Evolutionary conservation across 2,888 invertebrate genomes (phyloP).

Genomic region (Pediacus dermestoides): DNA sequence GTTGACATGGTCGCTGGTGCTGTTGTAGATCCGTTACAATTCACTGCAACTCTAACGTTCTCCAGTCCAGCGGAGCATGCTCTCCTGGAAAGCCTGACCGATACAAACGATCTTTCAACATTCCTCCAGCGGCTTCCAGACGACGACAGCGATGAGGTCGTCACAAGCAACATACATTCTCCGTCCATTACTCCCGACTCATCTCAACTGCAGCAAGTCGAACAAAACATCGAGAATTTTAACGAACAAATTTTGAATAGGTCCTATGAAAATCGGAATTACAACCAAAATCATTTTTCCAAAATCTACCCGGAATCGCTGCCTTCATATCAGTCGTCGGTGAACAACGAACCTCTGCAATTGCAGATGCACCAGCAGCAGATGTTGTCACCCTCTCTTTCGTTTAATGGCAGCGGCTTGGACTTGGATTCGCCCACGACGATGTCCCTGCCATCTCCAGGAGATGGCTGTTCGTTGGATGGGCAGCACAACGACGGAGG

Average conservation of each 20-base stretch:
- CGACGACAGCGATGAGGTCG: conserved; percentile 60
- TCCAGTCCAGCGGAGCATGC: conserved; percentile 74
- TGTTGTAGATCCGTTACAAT: conserved; percentile 77
- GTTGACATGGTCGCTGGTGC: conserved; percentile 74
- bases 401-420: conserved; percentile 63
- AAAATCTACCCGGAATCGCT: conserved; percentile 47
- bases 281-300: conserved; percentile 43
- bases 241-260: conserved; percentile 67
- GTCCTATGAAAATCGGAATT: conserved; percentile 42
- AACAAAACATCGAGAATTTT: conserved; percentile 65
- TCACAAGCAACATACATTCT: conserved; percentile 65
- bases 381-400: conserved; percentile 54
- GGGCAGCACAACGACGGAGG: conserved; percentile 57
- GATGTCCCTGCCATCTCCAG: conserved; percentile 78
- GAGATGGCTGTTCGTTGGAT: conserved; percentile 68
- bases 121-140: conserved; percentile 69
- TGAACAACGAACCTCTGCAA: conserved; percentile 49
- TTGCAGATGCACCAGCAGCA: conserved; percentile 65
- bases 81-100: conserved; percentile 72
- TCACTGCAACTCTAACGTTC: conserved; percentile 77
- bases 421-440: conserved; percentile 72
- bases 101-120: conserved; percentile 72
- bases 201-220: conserved; percentile 50
- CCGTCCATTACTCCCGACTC: conserved; percentile 71
- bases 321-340: conserved; percentile 44